Evolutionary conservation across 2,113 vertebrate species (phyloP).

Genomic region (Tupaia tana): DNA sequence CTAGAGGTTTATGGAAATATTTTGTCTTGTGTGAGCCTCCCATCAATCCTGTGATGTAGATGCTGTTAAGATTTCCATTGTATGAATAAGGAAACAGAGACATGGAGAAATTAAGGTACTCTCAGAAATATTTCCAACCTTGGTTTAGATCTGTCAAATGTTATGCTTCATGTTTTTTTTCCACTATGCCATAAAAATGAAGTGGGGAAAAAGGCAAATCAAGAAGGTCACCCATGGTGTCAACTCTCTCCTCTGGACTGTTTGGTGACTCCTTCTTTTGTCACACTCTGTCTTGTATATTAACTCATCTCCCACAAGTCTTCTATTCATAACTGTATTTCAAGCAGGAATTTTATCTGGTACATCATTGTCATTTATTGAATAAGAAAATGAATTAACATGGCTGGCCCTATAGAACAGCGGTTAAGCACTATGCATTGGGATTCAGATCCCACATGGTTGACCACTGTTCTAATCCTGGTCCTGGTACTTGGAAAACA

Average conservation of each 20-base stretch:
- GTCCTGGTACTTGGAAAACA: too few species aligned
- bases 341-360: neutral
- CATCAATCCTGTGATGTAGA: neutral
- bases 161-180: neutral
- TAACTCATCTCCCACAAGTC: neutral
- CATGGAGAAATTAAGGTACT: neutral
- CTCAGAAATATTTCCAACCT: neutral
- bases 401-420: too few species aligned
- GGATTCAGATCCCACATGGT: too few species aligned
- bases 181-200: neutral
- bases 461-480: too few species aligned
- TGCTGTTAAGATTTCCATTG: constrained; percentile 55
- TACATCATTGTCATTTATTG: neutral
- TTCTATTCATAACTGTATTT: neutral
- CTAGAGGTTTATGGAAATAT: neutral
- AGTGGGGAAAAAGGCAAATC: neutral
- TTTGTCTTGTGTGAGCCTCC: constrained; percentile 36
- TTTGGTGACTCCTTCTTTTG: neutral
- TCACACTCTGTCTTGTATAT: neutral
- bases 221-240: neutral
- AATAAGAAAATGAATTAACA: neutral
- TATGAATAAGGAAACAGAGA: constrained; percentile 46
- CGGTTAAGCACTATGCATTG: too few species aligned
- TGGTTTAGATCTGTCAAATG: neutral
- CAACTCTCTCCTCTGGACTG: neutral